A percentile compares a stretch with the other conserved stretches of the same genome.
These are phyloP conservation scores for Oxygymnocypris stewartii DNA, from an alignment of 2,113 vertebrate species.

Conservation along the genomic window DNA sequence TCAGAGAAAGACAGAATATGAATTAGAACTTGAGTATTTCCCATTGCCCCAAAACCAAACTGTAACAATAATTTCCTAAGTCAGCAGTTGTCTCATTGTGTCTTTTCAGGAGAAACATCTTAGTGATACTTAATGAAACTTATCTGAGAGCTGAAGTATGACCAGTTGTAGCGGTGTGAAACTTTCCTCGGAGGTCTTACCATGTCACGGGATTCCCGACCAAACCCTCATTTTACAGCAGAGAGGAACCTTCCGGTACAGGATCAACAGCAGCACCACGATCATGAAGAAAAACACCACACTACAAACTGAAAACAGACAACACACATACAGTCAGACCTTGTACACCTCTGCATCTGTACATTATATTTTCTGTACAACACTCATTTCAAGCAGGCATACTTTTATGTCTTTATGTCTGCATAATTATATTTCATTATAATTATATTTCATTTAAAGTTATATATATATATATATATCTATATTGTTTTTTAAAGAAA, in stretches of 20 bases:
- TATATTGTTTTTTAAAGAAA: no score
- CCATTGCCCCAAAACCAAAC: neutral
- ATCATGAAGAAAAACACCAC: slow-evolving; percentile 78
- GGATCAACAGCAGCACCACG: slow-evolving; percentile 76
- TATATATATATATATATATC: no score
- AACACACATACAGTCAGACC: neutral
- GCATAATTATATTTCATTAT: no score
- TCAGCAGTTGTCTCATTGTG: neutral
- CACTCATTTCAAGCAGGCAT: no score
- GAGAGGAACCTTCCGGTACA: slow-evolving; percentile 76
- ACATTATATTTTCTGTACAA: neutral
- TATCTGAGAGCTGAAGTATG: neutral
- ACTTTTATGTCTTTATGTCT: no score
- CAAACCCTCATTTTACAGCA: slow-evolving; percentile 80
- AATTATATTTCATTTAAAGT: no score
- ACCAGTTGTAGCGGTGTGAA: neutral
- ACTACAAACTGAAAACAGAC: slow-evolving; percentile 69
- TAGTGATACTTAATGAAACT: neutral
- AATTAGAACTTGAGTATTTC: neutral
- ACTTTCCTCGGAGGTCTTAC: slow-evolving; percentile 60
- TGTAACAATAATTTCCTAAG: neutral
- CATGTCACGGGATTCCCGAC: slow-evolving; percentile 75
- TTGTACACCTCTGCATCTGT: neutral
- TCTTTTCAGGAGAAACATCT: neutral
- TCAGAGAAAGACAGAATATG: neutral